Evolutionary conservation across 2,113 vertebrate genomes (phyloP).

Genomic region (Phasianus colchicus): DNA sequence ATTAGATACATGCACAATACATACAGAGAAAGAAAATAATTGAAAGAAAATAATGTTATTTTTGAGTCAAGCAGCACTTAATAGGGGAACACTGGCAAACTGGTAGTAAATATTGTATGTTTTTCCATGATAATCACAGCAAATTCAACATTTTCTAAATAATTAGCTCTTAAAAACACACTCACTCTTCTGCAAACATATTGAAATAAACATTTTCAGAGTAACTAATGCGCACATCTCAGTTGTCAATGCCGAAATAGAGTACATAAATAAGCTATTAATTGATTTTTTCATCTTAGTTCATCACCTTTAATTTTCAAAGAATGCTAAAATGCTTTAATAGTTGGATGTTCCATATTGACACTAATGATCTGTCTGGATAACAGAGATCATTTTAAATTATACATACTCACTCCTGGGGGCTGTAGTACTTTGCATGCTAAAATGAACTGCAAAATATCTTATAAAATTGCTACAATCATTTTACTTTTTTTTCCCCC

Average conservation of each 20-base stretch:
- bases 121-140: constrained; percentile 6
- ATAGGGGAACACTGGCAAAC: background rate
- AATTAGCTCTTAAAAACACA: background rate
- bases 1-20: background rate
- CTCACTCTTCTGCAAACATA: constrained; percentile 17
- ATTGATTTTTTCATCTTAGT: constrained; percentile 78
- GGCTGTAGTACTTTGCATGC: background rate
- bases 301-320: constrained; percentile 73
- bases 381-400: constrained; percentile 58
- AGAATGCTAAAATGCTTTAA: constrained; percentile 69
- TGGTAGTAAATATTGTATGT: background rate
- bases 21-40: background rate
- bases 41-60: background rate
- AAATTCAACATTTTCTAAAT: constrained; percentile 47
- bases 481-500: background rate
- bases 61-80: background rate
- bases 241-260: constrained; percentile 67
- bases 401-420: background rate
- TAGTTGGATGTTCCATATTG: constrained; percentile 55
- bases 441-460: background rate
- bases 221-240: constrained; percentile 27
- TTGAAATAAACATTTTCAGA: background rate
- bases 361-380: constrained; percentile 72
- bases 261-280: constrained; percentile 78
- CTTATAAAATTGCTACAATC: background rate